Base-by-base conservation (phyloP, 1,140 invertebrate species). In the Cydia amplana region DNA sequence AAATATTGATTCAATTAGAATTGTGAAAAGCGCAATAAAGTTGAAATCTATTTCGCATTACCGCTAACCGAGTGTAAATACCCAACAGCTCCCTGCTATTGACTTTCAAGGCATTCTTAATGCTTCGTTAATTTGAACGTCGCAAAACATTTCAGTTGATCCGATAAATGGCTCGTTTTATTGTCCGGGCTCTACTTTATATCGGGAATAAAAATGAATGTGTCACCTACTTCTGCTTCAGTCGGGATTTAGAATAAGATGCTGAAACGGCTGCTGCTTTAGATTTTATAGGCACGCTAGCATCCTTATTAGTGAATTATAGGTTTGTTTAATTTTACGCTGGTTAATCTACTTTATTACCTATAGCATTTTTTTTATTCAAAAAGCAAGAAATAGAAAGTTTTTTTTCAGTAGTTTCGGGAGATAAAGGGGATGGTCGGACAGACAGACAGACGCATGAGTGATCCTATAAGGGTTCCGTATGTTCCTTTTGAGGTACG, bases 91-190 rank as follows among this genome's bases (percentile, higher is more conserved):
- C 77, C 73, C 80, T 84, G 78, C 80, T 81, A 82, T 79, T 85
- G 85, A 81, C 82, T 85, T 85, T 87, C 79, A 85, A 79, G 81
- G 78, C 78, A 74, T 78, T 79, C 73, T 81, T 83, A 83, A 84
- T 81, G 80, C 80, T 83, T 84, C 83, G 80, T 83, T 85, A 85
- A 83, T 84, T 86, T 74, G 65, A 80, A 77, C 75, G 80, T 79
- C 78, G 77, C 75, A 67, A 82, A 82, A 79, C 80, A 74, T 78
- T 83, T 65, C 40, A 77, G 77, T 74, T 75, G 78, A 82, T 82
- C 63, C 63, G 70, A 65, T 65, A 65, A 65, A 65, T 65, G 64
- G 64, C 64, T 77, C 67, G 72, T 77, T 79, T 79, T 76, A 79
- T 77, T 81, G 74, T 78, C 80, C 46, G 55, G 72, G 73, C 64